phyloP scores from a whole-genome alignment of 2,888 invertebrate genomes.

The Lysandra bellargus region DNA sequence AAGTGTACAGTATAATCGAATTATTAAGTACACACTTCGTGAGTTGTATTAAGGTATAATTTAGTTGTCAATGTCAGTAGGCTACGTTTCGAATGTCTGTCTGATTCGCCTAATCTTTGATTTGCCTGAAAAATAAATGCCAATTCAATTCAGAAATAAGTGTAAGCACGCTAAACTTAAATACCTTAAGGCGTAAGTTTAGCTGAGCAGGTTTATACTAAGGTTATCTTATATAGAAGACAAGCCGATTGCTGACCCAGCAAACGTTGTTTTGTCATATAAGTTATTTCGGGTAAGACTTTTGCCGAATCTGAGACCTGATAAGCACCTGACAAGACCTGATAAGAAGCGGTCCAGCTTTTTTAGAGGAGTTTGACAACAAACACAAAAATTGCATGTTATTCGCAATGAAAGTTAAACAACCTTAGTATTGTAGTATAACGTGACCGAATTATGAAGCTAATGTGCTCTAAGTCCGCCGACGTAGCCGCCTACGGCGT shows the following conservation, averaged over 20 bases:
- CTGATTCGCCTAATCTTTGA: background rate
- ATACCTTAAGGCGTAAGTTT: too few species aligned
- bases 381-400: background rate
- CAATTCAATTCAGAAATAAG: too few species aligned
- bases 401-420: background rate
- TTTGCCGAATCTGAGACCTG: background rate
- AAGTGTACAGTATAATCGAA: background rate
- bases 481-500: slow-evolving; percentile 18
- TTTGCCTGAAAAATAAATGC: too few species aligned
- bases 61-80: background rate
- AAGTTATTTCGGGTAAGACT: too few species aligned
- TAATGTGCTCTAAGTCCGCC: slow-evolving; percentile 1
- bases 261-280: too few species aligned
- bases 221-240: too few species aligned
- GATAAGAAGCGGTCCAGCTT: background rate
- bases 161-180: background rate
- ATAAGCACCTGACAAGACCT: background rate
- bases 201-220: too few species aligned
- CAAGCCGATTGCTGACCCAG: too few species aligned
- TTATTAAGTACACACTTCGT: background rate
- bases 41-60: background rate
- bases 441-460: background rate
- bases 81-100: background rate
- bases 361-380: background rate
- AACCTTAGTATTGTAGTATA: background rate